phyloP scores from a whole-genome alignment of 2,797 vertebrate species.

The Chanos chanos region DNA sequence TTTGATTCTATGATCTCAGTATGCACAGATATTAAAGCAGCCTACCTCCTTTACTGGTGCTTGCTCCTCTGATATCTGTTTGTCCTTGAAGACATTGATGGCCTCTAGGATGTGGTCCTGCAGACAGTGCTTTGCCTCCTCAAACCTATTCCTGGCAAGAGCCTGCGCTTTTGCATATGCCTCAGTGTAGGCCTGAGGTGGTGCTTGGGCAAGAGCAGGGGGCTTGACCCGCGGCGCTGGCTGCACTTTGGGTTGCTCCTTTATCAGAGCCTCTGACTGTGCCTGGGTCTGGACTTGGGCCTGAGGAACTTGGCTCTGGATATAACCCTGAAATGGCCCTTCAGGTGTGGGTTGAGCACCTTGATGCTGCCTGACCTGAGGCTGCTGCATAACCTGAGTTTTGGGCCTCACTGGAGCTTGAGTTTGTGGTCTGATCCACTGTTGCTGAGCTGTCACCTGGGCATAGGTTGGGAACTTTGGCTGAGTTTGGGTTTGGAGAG shows the following conservation, averaged over 20 bases:
- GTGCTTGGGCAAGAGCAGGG: slow-evolving; percentile 57
- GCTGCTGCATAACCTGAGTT: slow-evolving; percentile 6
- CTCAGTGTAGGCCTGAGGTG: slow-evolving; percentile 68
- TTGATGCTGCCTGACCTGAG: slow-evolving; percentile 30
- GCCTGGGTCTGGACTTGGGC: slow-evolving; percentile 28
- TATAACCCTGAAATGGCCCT: slow-evolving; percentile 28
- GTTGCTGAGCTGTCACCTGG: slow-evolving; percentile 38
- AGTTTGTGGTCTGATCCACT: slow-evolving; percentile 48
- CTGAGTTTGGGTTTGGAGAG: slow-evolving; percentile 36
- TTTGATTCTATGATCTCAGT: neutral
- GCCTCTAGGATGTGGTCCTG: slow-evolving; percentile 79
- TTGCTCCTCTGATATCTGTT: slow-evolving; percentile 59
- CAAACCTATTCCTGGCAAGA: slow-evolving; percentile 74
- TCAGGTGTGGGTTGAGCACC: slow-evolving; percentile 26
- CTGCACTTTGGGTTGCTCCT: slow-evolving; percentile 41
- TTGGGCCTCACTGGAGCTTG: slow-evolving; percentile 46
- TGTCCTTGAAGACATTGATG: slow-evolving; percentile 72
- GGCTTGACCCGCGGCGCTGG: slow-evolving; percentile 50
- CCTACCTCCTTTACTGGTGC: slow-evolving; percentile 77
- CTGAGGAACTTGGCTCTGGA: slow-evolving; percentile 2
- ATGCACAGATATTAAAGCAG: neutral
- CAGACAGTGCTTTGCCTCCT: slow-evolving; percentile 81
- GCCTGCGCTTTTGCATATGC: slow-evolving; percentile 68
- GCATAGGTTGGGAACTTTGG: neutral
- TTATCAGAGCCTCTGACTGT: slow-evolving; percentile 40